Percentiles rank a stretch among this genome's conserved stretches.
Conservation (phyloP, 2,797 vertebrate species). For the Phylloscopus collybita region DNA sequence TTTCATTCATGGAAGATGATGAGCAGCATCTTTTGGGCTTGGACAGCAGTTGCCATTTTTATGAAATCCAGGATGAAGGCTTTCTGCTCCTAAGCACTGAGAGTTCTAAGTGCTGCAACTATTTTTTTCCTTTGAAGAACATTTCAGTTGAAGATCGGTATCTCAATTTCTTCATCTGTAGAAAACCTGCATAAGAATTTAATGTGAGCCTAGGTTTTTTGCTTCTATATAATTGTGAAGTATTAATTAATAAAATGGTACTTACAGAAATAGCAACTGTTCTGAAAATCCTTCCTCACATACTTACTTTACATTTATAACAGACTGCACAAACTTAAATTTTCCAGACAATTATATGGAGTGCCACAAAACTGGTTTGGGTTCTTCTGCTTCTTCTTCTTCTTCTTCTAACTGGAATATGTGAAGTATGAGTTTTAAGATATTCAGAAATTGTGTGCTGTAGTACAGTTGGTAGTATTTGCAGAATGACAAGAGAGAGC, state of each 20-base stretch:
- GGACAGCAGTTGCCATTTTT: neutral
- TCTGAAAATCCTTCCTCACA: neutral
- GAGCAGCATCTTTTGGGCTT: neutral
- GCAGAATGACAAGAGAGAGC: neutral
- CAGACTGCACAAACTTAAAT: neutral
- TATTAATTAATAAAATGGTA: neutral
- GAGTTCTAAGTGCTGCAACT: neutral
- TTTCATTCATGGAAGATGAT: neutral
- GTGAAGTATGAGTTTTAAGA: neutral
- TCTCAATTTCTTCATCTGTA: neutral
- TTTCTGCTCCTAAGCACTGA: neutral
- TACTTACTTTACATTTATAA: neutral
- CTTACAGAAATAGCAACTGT: neutral
- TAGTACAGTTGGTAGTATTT: neutral
- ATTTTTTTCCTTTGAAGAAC: neutral
- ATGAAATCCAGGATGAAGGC: neutral
- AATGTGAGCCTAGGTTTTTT: neutral
- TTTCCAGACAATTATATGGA: neutral
- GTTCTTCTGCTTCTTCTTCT: neutral
- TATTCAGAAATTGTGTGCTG: neutral
- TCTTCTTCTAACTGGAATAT: neutral
- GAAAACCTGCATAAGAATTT: neutral
- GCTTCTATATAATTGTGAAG: neutral
- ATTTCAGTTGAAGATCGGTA: neutral
- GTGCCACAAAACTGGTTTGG: neutral